Evolutionary conservation across 23 tunicate species (phyloP).

Genomic region (Halocynthia aurantium): DNA sequence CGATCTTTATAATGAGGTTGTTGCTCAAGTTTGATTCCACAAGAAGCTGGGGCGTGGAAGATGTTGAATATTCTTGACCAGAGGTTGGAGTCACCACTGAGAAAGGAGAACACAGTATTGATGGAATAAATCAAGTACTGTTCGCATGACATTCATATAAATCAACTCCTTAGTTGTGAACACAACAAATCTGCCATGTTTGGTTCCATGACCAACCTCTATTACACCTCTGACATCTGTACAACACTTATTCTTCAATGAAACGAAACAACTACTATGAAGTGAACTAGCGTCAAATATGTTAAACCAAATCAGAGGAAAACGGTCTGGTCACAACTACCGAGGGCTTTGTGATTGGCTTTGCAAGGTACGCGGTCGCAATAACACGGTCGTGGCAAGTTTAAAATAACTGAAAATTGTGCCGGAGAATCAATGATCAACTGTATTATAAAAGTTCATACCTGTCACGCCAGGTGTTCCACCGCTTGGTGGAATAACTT

Average conservation of each 20-base stretch:
- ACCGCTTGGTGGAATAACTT: not conserved
- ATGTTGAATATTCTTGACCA: too few relatives aligned
- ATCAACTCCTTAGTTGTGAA: not conserved
- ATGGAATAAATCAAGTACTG: too few relatives aligned
- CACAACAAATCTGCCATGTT: not conserved
- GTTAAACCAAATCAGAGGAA: too few relatives aligned
- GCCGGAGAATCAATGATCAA: not conserved
- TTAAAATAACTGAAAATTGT: not conserved
- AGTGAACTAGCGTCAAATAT: too few relatives aligned
- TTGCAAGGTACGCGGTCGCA: too few relatives aligned
- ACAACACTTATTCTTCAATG: too few relatives aligned
- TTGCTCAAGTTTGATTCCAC: not conserved
- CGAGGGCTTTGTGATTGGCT: too few relatives aligned
- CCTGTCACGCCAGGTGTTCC: slow-evolving; percentile 12
- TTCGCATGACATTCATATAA: too few relatives aligned
- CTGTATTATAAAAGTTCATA: not conserved
- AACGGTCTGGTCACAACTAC: too few relatives aligned
- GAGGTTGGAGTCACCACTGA: slow-evolving; percentile 5
- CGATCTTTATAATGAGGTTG: slow-evolving; percentile 9
- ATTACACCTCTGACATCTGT: too few relatives aligned
- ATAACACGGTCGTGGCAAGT: not conserved
- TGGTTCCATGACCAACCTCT: not conserved
- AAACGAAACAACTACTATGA: too few relatives aligned
- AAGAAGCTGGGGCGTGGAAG: not conserved
- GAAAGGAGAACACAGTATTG: not conserved